phyloP scores from a whole-genome alignment of 1,140 invertebrate genomes.

The Ostrea edulis region DNA sequence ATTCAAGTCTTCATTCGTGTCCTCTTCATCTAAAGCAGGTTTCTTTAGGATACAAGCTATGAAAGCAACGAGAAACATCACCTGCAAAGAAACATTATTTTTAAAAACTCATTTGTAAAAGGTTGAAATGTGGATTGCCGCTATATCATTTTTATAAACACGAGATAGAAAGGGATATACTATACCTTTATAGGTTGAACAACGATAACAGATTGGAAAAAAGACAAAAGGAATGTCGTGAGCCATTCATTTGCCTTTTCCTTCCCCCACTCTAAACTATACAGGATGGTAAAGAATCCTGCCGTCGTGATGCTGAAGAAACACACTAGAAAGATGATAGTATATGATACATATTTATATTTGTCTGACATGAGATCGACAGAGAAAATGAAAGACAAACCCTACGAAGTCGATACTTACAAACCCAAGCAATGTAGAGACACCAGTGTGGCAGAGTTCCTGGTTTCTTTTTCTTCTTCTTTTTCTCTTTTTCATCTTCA shows the following conservation, averaged over 20 bases:
- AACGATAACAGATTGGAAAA: constrained; percentile 78
- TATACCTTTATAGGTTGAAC: constrained; percentile 78
- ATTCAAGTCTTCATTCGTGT: constrained; percentile 68
- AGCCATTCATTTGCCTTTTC: constrained; percentile 79
- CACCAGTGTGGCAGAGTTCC: constrained; percentile 75
- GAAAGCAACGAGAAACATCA: constrained; percentile 80
- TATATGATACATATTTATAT: neutral
- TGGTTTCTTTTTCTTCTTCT: constrained; percentile 74
- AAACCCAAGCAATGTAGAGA: constrained; percentile 76
- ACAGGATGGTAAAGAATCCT: constrained; percentile 78
- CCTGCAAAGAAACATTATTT: constrained; percentile 9
- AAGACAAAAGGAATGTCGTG: constrained; percentile 77
- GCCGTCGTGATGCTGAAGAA: constrained; percentile 73
- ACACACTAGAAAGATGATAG: constrained; percentile 65
- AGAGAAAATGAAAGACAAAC: neutral
- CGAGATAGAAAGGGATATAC: neutral
- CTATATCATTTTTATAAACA: neutral
- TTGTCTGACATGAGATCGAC: neutral
- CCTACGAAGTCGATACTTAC: constrained; percentile 64
- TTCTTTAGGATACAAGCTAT: constrained; percentile 81
- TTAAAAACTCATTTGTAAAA: neutral
- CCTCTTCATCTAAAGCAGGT: constrained; percentile 81
- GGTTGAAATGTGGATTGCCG: neutral
- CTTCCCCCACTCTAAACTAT: constrained; percentile 79
- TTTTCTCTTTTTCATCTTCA: constrained; percentile 58